Conservation (phyloP, 2,797 vertebrate species). For the Lacerta viridis region DNA sequence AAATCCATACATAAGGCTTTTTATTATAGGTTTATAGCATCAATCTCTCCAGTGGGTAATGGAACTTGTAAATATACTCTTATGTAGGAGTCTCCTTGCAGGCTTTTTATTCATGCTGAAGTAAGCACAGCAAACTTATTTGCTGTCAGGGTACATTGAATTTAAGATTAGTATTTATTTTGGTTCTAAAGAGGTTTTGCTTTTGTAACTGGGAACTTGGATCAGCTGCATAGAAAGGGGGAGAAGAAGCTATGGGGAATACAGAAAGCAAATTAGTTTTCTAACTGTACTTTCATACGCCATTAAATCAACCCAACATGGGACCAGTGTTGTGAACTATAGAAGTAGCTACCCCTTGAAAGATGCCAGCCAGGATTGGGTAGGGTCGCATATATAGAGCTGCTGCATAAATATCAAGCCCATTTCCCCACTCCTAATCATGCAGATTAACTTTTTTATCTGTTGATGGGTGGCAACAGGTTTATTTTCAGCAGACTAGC, state of each 20-base stretch:
- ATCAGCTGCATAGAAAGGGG: conserved; percentile 59
- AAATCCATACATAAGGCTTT: conserved; percentile 79
- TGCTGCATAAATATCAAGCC: neutral
- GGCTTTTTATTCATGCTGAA: conserved; percentile 94
- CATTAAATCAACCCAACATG: conserved; percentile 12
- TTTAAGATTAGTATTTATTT: conserved; percentile 95
- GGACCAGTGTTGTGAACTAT: neutral
- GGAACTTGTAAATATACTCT: conserved; percentile 83
- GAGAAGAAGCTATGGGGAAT: conserved; percentile 51
- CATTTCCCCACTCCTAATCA: neutral
- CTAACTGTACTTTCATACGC: conserved; percentile 15
- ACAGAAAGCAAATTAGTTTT: conserved; percentile 62
- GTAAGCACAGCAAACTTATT: conserved; percentile 93
- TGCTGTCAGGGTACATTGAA: conserved; percentile 93
- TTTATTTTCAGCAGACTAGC: neutral
- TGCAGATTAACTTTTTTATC: neutral
- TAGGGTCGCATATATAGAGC: neutral
- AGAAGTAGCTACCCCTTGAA: neutral
- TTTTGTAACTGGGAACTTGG: conserved; percentile 79
- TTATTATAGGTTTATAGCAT: conserved; percentile 81
- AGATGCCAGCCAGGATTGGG: neutral
- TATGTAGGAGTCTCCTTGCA: conserved; percentile 84
- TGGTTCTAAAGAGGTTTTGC: conserved; percentile 86
- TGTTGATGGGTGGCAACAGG: neutral
- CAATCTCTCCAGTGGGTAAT: conserved; percentile 83